Base-by-base conservation (phyloP, 35 echinoderm and acorn worm genomes). In the Acanthaster planci region DNA sequence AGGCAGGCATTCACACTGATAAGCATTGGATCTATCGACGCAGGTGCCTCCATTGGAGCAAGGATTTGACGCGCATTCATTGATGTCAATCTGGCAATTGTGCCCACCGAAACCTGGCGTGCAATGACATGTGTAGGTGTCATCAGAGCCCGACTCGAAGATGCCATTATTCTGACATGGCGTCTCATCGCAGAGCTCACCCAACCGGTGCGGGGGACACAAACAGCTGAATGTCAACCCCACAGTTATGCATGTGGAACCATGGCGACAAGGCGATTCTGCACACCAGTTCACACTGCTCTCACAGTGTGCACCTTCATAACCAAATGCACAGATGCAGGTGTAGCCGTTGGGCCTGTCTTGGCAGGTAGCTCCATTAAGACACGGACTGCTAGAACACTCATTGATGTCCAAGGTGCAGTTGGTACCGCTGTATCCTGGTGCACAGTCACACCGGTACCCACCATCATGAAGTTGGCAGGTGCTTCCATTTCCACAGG, bases 331-430 rank as follows among this genome's bases (percentile, higher is more conserved):
- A 40, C 82, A 84, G 4, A 22, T 15, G 27, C 82, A 84, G 14
- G 2, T 26, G n/a, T 9, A 22, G 5, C 27, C 40, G 5, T 31
- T 39, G 15, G 38, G 35, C 31, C 67, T 64, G 37, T 84, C 82
- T 15, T 67, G 26, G 56, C 87, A 89, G 14, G 57, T 51, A 27
- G 76, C 87, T 68, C 55, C 79, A 77, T 89, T 89, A 26, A 39
- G 38, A 42, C 87, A 89, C 7, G 87, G 87, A 50, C 67, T 59
- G 29, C 38, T 51, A 56, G 14, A 54, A 81, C 87, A 89, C 2
- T 86, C 27, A 37, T 88, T 52, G 60, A 55, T 86, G 85, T 87
- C 42, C 12, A 75, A 38, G 21, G 83, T 80, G 27, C 91, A 93
- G 52, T 78, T 78, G 14, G 40, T 35, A 2, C 91, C 91, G 14